Conservation (phyloP, 1,140 invertebrate species). For the Chironomus striatipennis region DNA sequence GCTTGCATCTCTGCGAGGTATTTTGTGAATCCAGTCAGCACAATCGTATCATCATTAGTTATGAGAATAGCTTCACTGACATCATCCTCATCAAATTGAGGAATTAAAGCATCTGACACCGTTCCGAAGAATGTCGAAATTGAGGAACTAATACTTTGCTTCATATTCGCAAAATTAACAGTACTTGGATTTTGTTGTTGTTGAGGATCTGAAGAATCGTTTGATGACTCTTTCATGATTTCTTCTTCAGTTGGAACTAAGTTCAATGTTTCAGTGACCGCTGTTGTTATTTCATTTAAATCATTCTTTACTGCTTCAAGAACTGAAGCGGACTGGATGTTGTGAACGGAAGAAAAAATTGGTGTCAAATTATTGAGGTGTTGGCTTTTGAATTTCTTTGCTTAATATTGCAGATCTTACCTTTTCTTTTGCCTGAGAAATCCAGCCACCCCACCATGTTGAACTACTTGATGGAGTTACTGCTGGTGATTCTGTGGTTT, state of each 20-base stretch:
- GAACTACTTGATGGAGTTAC: conserved; percentile 33
- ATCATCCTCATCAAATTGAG: conserved; percentile 49
- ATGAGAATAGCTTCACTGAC: conserved; percentile 44
- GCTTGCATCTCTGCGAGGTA: conserved; percentile 39
- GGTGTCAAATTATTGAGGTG: neutral
- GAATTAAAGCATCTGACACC: conserved; percentile 48
- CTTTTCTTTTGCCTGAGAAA: conserved; percentile 44
- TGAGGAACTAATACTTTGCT: conserved; percentile 51
- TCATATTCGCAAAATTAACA: conserved; percentile 58
- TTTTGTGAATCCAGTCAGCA: conserved; percentile 40
- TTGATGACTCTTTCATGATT: conserved; percentile 12
- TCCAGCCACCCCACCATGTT: conserved; percentile 45
- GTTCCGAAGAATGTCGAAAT: conserved; percentile 46
- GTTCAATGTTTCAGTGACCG: conserved; percentile 57
- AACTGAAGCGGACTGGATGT: conserved; percentile 54
- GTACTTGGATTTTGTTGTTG: conserved; percentile 37
- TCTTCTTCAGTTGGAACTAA: conserved; percentile 56
- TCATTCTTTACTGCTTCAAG: conserved; percentile 68
- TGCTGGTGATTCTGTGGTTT: conserved; percentile 28
- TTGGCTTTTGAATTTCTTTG: neutral
- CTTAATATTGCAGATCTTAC: conserved; percentile 28
- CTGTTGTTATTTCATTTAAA: conserved; percentile 60
- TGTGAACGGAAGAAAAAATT: neutral
- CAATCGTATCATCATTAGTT: conserved; percentile 39
- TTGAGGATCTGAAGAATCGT: conserved; percentile 50